phyloP scores from a whole-genome alignment of 2,113 vertebrate genomes.

The Dendropsophus ebraccatus region DNA sequence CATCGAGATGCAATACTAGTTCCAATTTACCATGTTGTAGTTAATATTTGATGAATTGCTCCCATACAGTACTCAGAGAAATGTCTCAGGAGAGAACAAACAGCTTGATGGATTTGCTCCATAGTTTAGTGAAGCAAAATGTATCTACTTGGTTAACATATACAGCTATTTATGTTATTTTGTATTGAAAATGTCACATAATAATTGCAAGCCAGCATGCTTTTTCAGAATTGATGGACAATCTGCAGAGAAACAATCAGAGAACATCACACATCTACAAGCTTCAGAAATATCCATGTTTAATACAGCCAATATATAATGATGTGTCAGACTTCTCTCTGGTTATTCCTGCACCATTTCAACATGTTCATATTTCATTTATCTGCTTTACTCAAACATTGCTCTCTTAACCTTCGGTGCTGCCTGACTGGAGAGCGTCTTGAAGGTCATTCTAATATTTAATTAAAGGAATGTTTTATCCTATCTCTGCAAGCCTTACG shows the following conservation, averaged over 20 bases:
- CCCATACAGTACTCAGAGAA: conserved; percentile 8
- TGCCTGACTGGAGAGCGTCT: neutral
- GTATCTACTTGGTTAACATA: conserved; percentile 26
- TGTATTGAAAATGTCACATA: conserved; percentile 2
- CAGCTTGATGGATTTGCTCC: neutral
- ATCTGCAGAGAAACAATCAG: neutral
- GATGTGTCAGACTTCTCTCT: neutral
- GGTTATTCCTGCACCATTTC: neutral
- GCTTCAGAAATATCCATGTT: conserved; percentile 17
- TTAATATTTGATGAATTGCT: conserved; percentile 40
- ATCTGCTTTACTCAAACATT: conserved; percentile 10
- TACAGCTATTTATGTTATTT: conserved; percentile 13
- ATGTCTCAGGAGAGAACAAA: conserved; percentile 26
- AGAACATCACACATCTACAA: neutral
- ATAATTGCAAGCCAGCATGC: conserved; percentile 19
- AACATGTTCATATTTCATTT: conserved; percentile 12
- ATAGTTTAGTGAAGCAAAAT: conserved; percentile 2
- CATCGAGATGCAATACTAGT: conserved; percentile 31
- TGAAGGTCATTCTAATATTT: conserved; percentile 23
- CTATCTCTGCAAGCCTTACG: neutral
- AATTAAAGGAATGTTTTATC: neutral
- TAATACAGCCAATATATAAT: neutral
- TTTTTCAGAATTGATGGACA: neutral
- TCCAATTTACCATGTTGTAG: conserved; percentile 25
- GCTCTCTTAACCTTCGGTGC: neutral